Evolutionary conservation across 1,140 invertebrate species (phyloP).

Genomic region (Anadara kagoshimensis): DNA sequence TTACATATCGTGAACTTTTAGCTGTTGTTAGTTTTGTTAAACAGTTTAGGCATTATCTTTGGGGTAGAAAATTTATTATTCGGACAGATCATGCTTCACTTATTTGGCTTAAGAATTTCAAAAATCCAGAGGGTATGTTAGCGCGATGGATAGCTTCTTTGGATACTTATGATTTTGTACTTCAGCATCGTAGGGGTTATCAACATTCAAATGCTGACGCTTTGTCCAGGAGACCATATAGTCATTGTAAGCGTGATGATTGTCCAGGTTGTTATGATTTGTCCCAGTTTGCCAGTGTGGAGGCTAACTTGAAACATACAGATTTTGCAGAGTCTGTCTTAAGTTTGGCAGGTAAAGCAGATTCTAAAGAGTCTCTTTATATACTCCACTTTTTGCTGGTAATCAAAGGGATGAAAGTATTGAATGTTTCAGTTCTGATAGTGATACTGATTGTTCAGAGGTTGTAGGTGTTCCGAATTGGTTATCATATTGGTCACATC

Average conservation of each 20-base stretch:
- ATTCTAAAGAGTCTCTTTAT: too few species aligned
- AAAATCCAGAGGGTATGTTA: slow-evolving; percentile 9
- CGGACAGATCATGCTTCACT: slow-evolving; percentile 16
- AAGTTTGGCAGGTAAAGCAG: too few species aligned
- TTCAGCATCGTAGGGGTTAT: slow-evolving; percentile 15
- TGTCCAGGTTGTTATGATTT: slow-evolving; percentile 4
- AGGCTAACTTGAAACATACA: too few species aligned
- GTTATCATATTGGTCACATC: not conserved
- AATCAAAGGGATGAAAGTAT: too few species aligned
- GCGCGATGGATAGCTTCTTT: slow-evolving; percentile 10
- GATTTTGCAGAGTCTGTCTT: too few species aligned
- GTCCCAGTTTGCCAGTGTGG: not conserved
- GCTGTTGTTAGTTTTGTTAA: slow-evolving; percentile 21
- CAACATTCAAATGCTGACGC: slow-evolving; percentile 8
- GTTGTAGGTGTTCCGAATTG: not conserved
- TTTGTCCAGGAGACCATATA: slow-evolving; percentile 1
- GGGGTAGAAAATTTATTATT: slow-evolving; percentile 9
- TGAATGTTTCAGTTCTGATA: not conserved
- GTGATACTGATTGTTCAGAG: not conserved
- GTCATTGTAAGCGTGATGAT: not conserved
- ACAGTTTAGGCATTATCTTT: slow-evolving; percentile 27
- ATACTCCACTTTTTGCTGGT: too few species aligned
- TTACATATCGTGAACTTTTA: slow-evolving; percentile 3
- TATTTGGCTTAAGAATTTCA: slow-evolving; percentile 5
- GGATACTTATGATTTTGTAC: slow-evolving; percentile 8